phyloP scores from a whole-genome alignment of 2,113 vertebrate genomes.

The Ophthalmolycus amberensis region DNA sequence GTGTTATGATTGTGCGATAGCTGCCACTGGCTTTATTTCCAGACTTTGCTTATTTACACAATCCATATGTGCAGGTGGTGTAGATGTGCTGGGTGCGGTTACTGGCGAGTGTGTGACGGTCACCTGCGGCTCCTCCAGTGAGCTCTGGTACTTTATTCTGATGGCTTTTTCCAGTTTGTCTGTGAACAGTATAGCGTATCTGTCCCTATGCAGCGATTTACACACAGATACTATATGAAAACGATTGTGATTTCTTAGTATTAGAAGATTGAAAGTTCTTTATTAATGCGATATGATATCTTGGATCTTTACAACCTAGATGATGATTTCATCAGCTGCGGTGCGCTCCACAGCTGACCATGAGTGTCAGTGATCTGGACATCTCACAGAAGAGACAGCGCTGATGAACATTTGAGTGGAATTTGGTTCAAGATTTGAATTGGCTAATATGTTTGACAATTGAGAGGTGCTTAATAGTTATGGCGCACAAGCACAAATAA shows the following conservation, averaged over 20 bases:
- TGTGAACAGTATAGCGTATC: background rate
- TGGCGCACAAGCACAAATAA: background rate
- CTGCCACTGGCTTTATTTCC: too few relatives aligned
- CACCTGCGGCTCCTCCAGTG: too few relatives aligned
- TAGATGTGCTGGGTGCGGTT: background rate
- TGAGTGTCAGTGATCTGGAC: background rate
- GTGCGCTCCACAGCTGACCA: background rate
- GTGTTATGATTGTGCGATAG: background rate
- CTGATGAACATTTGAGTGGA: constrained; percentile 1
- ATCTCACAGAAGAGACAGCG: background rate
- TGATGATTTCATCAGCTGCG: background rate
- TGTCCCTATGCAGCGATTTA: background rate
- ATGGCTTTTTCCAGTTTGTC: too few relatives aligned
- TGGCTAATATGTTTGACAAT: background rate
- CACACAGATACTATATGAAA: background rate
- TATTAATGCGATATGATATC: background rate
- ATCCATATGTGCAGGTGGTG: background rate
- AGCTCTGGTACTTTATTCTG: too few relatives aligned
- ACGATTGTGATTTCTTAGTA: background rate
- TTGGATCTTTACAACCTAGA: background rate
- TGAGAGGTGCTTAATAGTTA: background rate
- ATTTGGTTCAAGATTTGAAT: background rate
- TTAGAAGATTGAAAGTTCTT: background rate
- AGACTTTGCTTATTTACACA: background rate
- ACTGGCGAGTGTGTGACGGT: too few relatives aligned